Percentiles rank a stretch among this genome's conserved stretches.
phyloP scores from a whole-genome alignment of 2,888 invertebrate species.

The Lithophane leautieri region DNA sequence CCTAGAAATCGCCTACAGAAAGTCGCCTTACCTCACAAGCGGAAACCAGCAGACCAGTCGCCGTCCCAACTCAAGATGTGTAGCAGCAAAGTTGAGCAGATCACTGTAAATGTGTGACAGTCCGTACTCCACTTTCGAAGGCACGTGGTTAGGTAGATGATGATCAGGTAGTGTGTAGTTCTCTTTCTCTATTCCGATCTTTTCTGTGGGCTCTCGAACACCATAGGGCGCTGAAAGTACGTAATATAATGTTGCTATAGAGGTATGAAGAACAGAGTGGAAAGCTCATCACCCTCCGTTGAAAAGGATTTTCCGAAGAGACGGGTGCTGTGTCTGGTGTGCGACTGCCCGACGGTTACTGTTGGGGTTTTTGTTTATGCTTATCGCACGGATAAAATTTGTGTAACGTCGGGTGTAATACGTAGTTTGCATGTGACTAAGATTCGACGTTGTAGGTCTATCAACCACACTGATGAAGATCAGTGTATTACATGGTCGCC shows the following conservation, averaged over 20 bases:
- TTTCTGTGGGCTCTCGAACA: conserved; percentile 97
- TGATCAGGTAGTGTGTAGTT: conserved; percentile 92
- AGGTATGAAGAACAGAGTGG: not conserved
- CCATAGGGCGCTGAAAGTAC: conserved; percentile 97
- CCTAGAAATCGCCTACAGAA: too few relatives aligned
- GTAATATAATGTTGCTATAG: not conserved
- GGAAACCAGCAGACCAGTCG: conserved; percentile 99
- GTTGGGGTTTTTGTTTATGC: too few relatives aligned
- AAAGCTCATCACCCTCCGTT: too few relatives aligned
- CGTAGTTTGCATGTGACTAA: too few relatives aligned
- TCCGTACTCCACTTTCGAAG: conserved; percentile 96
- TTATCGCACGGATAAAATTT: too few relatives aligned
- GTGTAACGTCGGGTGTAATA: not conserved
- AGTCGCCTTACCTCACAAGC: conserved; percentile 92
- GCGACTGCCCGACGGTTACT: too few relatives aligned
- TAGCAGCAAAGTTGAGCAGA: conserved; percentile 95
- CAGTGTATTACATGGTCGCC: too few relatives aligned
- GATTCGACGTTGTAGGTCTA: too few relatives aligned
- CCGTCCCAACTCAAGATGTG: conserved; percentile 93
- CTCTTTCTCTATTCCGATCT: conserved; percentile 93
- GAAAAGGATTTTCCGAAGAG: too few relatives aligned
- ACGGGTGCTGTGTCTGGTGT: too few relatives aligned
- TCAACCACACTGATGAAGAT: too few relatives aligned
- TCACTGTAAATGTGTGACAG: conserved; percentile 96
- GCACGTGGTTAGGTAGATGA: conserved; percentile 93